Evolutionary conservation across 1,140 invertebrate species (phyloP), one percentile per base, ranked within the genome.

Genomic region (Lasaia peninsularis): DNA sequence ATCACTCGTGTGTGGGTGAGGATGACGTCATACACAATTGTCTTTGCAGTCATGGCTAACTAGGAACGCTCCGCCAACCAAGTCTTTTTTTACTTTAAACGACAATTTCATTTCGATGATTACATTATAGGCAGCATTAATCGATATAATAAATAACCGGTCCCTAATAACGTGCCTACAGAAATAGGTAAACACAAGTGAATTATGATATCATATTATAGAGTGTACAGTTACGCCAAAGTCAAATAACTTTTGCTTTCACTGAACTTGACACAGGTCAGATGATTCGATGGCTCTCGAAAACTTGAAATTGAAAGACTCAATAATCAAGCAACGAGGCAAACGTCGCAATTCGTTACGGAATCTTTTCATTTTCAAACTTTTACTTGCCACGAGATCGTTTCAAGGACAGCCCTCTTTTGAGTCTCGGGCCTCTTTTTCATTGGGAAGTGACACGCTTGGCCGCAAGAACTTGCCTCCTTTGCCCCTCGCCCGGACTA

Each of bases 371-470:
- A 20, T 48, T 44, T 52, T 65, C 35, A 60, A 60, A 75, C 71
- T 79, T 78, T 75, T 81, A 67, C 67, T 67, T 79, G 75, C 75
- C 73, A 75, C 69, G 54, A 72, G 68, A 77, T 63, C 63, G 63
- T 60, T 75, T 78, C 75, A 86, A 84, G 84, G 82, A 83, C 84
- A 74, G 63, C 65, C 66, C 69, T 80, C 72, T 73, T 71, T 78
- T 68, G 71, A 67, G 69, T 75, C 70, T 79, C 67, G 69, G 77
- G 77, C 80, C 76, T 79, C 75, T 86, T 86, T 86, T 82, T 86
- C 80, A 80, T 77, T 78, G 80, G 80, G 80, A 86, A 85, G 78
- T 83, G 82, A 82, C 81, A 80, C 80, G 78, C 73, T 82, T 73
- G 75, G 70, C 73, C 63, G 67, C 60, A 68, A 78, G 75, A 78